phyloP scores from a whole-genome alignment of 1,140 invertebrate species.

The Halictus rubicundus region DNA sequence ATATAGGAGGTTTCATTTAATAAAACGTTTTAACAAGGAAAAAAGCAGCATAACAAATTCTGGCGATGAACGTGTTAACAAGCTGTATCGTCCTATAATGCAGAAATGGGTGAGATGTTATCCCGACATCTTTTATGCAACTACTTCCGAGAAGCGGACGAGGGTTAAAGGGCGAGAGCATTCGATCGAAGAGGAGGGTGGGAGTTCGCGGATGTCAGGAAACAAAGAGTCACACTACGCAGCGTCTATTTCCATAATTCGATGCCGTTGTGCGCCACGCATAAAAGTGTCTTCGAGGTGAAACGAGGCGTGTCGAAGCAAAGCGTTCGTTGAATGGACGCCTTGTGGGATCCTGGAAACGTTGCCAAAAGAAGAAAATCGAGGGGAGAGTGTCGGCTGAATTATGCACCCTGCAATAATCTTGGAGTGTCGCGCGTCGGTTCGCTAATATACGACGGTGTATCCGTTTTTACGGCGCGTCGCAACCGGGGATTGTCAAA shows the following conservation, averaged over 20 bases:
- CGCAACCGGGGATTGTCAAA: constrained; percentile 55
- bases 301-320: background rate
- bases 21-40: too few species aligned
- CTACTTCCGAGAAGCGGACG: too few species aligned
- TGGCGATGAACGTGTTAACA: too few species aligned
- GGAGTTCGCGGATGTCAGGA: too few species aligned
- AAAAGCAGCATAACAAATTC: too few species aligned
- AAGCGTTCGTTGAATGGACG: background rate
- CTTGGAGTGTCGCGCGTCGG: constrained; percentile 37
- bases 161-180: too few species aligned
- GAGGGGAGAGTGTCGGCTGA: background rate
- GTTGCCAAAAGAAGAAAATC: background rate
- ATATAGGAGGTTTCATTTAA: too few species aligned
- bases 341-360: background rate
- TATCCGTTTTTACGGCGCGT: constrained; percentile 56
- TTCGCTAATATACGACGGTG: constrained; percentile 40
- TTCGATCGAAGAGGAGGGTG: too few species aligned
- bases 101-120: too few species aligned
- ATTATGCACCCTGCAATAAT: constrained; percentile 57
- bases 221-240: too few species aligned
- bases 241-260: background rate
- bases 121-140: too few species aligned
- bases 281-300: background rate
- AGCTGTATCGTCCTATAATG: too few species aligned
- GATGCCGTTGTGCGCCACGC: background rate